Evolutionary conservation across 1,140 invertebrate species (phyloP), one percentile per base, ranked within the genome.

Genomic region (Cydia amplana): DNA sequence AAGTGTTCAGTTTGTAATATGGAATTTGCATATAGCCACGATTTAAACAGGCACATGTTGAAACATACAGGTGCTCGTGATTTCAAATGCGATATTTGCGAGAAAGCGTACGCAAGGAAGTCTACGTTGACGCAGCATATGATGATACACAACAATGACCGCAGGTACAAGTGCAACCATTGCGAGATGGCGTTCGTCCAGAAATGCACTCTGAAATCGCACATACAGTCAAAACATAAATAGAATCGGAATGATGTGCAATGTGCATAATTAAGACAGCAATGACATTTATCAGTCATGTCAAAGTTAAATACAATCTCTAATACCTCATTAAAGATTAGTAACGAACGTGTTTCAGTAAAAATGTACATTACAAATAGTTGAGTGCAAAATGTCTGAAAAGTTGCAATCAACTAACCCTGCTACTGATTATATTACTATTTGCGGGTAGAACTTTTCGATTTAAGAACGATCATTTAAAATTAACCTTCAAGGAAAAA

Each of bases 11-110:
- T 74, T n/a, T 67, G 64, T n/a, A 14, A 73, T 5, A 72, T 46
- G 46, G 14, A n/a, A 6, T 67, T 67, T 32, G 18, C 16, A 6
- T 36, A 6, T 0, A 60, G 18, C 6, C 10, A 60, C 6, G 60
- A 77, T 16, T 51, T 84, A 9, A 79, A 78, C 0, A 55, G 75
- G 12, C 93, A 94, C 76, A 86, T 93, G 81, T 67, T 90, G 16
- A 86, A 81, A 16, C 94, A 94, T 75, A 95, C 95, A 0, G 95
- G 96, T 1, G 94, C 95, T 76, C 95, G 95, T 72, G 96, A 95
- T 12, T 95, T 96, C 82, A 94, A 95, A 77, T 91, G 91, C 80
- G 91, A 93, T 0, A 89, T 94, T 49, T 96, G 96, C 84, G 93
- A 93, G 16, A 93, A 94, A 63, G 88, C 80, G 85, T 95, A 91